Evolutionary conservation across 2,888 invertebrate genomes (phyloP).

Genomic region (Halictus ligatus): DNA sequence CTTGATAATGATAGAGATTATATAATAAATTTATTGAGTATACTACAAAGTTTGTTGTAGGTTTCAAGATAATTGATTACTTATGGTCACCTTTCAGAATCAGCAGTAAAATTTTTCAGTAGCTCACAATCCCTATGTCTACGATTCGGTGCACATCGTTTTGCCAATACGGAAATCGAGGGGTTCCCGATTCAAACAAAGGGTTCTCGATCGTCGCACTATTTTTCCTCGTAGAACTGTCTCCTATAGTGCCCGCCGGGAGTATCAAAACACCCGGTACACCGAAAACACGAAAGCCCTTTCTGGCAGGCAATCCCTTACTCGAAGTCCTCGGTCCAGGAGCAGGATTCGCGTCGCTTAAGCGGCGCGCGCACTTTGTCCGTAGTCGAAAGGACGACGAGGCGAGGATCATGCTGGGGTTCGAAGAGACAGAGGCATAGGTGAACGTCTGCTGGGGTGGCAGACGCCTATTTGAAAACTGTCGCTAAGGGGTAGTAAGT

Average conservation of each 20-base stretch:
- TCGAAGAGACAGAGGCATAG: slow-evolving; percentile 61
- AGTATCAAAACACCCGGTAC: not conserved
- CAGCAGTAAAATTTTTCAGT: too few species aligned
- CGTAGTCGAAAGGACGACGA: slow-evolving; percentile 51
- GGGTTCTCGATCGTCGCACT: not conserved
- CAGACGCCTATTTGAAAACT: slow-evolving; percentile 74
- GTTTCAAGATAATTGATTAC: too few species aligned
- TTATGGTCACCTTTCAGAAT: too few species aligned
- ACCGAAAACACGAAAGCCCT: not conserved
- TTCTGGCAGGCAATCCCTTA: not conserved
- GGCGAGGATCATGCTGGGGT: slow-evolving; percentile 50
- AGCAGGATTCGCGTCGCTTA: not conserved
- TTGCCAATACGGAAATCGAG: not conserved
- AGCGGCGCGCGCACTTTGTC: slow-evolving; percentile 51
- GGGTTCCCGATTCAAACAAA: not conserved
- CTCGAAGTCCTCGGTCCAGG: slow-evolving; percentile 26
- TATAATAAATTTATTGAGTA: too few species aligned
- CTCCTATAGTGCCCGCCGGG: not conserved
- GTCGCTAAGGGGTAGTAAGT: slow-evolving; percentile 77
- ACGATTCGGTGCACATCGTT: not conserved
- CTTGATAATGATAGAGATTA: too few species aligned
- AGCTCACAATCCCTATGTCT: not conserved
- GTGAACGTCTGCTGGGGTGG: slow-evolving; percentile 66
- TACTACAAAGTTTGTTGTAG: too few species aligned
- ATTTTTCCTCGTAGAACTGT: not conserved